phyloP scores from a whole-genome alignment of 2,113 vertebrate genomes.

The Anthoscopus minutus region DNA sequence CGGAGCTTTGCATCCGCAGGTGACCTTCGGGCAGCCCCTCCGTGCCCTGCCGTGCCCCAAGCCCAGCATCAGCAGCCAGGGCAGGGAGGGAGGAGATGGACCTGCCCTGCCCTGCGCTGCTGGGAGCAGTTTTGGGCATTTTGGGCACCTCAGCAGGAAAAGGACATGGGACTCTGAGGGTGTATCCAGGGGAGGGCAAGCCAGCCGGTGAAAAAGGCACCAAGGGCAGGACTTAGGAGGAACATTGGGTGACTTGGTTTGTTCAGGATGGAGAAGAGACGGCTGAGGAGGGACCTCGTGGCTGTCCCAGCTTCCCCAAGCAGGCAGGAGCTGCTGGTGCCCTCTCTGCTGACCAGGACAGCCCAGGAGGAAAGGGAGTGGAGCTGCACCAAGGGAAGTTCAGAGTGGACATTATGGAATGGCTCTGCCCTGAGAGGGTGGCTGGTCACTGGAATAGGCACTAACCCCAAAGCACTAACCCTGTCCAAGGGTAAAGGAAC shows the following conservation, averaged over 20 bases:
- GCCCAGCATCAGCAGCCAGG: background rate
- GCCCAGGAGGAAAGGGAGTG: background rate
- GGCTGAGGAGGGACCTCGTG: background rate
- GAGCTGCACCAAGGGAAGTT: background rate
- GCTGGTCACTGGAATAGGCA: background rate
- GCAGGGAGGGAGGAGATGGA: background rate
- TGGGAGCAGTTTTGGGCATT: background rate
- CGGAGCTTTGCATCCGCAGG: background rate
- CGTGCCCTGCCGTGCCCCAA: background rate
- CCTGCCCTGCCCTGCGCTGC: background rate
- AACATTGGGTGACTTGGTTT: background rate
- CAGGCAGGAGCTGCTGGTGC: background rate
- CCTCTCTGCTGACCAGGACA: background rate
- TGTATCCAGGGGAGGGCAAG: background rate
- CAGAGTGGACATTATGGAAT: background rate
- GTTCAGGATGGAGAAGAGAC: background rate
- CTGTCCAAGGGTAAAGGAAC: background rate
- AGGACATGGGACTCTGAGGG: background rate
- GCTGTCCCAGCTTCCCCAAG: background rate
- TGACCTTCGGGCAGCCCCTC: background rate
- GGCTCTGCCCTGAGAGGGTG: background rate
- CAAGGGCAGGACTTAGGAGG: rapidly evolving
- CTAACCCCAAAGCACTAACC: background rate
- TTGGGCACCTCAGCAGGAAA: too few relatives aligned
- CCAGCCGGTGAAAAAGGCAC: background rate